These are phyloP conservation scores for Xyrichtys novacula DNA, from an alignment of 2,797 vertebrate genomes.

Conservation along the genomic window DNA sequence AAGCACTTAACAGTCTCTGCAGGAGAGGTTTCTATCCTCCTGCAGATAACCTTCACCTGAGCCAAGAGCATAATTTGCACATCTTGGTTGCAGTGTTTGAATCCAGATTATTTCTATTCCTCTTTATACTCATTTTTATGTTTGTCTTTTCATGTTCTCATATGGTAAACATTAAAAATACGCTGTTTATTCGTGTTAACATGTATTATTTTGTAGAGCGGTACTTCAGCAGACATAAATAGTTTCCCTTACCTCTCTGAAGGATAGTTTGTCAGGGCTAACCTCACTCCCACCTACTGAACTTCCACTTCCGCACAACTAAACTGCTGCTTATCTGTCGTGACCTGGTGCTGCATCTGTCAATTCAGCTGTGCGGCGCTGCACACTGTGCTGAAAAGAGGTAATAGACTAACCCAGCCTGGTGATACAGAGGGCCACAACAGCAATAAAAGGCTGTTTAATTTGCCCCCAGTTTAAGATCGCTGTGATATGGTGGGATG, in stretches of 20 bases:
- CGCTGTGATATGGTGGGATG: constrained; percentile 55
- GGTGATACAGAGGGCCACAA: constrained; percentile 39
- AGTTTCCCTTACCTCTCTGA: constrained; percentile 10
- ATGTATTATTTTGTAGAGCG: neutral
- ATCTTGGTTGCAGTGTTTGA: constrained; percentile 16
- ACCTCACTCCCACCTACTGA: neutral
- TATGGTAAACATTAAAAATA: neutral
- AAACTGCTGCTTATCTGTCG: constrained; percentile 47
- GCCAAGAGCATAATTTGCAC: constrained; percentile 33
- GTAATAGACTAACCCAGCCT: constrained; percentile 49
- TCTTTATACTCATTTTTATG: neutral
- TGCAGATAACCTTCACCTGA: constrained; percentile 57
- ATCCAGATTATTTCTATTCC: neutral
- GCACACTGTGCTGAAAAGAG: constrained; percentile 26
- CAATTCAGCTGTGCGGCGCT: constrained; percentile 25
- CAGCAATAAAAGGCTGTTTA: constrained; percentile 58
- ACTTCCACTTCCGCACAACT: constrained; percentile 34
- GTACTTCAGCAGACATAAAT: constrained; percentile 3
- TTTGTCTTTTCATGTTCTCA: neutral
- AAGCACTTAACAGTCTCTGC: constrained; percentile 49
- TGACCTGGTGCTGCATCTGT: constrained; percentile 44
- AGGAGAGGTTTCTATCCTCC: constrained; percentile 38
- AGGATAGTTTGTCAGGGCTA: neutral
- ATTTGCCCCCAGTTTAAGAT: constrained; percentile 64
- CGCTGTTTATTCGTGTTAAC: too few relatives aligned